phyloP scores from a whole-genome alignment of 2,888 invertebrate species.

The Chironomus riparius region DNA sequence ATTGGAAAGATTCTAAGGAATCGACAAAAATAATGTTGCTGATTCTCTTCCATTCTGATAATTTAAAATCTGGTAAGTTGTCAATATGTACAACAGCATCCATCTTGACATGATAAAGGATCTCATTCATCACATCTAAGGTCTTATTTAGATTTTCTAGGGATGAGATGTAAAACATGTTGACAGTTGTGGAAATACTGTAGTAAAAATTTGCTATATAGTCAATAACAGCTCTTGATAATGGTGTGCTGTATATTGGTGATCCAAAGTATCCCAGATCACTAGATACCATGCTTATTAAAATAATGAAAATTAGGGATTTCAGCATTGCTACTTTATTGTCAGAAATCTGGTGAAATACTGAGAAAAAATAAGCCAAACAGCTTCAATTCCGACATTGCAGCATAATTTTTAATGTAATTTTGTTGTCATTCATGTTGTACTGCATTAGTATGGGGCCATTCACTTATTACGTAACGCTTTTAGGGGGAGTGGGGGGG shows the following conservation, averaged over 20 bases:
- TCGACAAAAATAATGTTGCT: slow-evolving; percentile 8
- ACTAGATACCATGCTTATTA: neutral
- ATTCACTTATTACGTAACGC: no score
- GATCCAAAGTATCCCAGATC: neutral
- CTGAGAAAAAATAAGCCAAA: no score
- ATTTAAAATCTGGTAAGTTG: neutral
- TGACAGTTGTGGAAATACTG: neutral
- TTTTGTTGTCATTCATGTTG: no score
- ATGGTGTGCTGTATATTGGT: neutral
- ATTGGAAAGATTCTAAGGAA: neutral
- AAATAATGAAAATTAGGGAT: neutral
- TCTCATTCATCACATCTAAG: slow-evolving; percentile 1
- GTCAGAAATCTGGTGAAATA: no score
- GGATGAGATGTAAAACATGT: neutral
- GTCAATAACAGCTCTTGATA: neutral
- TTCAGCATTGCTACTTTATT: neutral
- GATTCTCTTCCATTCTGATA: neutral
- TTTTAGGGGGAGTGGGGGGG: no score
- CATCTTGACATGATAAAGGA: neutral
- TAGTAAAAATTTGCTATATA: neutral
- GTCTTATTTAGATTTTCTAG: neutral
- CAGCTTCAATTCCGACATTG: no score
- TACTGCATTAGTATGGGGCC: no score
- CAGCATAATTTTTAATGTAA: no score
- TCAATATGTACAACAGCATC: neutral